Evolutionary conservation across 2,888 invertebrate genomes (phyloP).

Genomic region (Cotesia congregata): DNA sequence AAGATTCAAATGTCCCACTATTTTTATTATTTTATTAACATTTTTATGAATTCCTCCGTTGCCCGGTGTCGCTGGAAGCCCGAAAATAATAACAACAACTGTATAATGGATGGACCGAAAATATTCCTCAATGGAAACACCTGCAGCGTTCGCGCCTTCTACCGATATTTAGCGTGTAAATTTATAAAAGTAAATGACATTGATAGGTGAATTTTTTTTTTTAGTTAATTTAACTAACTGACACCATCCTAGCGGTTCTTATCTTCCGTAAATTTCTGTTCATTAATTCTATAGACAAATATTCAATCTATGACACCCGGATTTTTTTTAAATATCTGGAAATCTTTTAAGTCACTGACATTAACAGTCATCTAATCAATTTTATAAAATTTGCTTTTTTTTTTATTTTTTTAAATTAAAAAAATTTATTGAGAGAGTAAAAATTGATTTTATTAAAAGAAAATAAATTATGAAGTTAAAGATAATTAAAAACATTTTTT

Average conservation of each 20-base stretch:
- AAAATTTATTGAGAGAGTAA: too few species aligned
- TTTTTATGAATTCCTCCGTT: neutral
- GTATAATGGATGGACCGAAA: neutral
- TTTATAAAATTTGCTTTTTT: too few species aligned
- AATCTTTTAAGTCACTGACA: too few species aligned
- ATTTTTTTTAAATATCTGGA: too few species aligned
- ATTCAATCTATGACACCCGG: too few species aligned
- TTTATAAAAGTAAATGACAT: neutral
- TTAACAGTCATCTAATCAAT: too few species aligned
- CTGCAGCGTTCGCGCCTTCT: slow-evolving; percentile 15
- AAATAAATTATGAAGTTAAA: too few species aligned
- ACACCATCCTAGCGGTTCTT: neutral
- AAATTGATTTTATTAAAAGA: too few species aligned
- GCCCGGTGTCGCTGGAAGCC: neutral
- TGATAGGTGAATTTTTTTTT: neutral
- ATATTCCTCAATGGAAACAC: slow-evolving; percentile 10
- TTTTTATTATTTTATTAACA: neutral
- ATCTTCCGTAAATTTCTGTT: too few species aligned
- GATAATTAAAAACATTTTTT: too few species aligned
- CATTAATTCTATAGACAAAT: too few species aligned
- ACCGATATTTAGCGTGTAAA: neutral
- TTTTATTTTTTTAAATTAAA: too few species aligned
- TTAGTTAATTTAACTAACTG: slow-evolving; percentile 8
- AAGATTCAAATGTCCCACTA: neutral
- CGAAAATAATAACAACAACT: neutral